Base-by-base conservation (phyloP, 2,797 vertebrate genomes). In the Rhinella marina region DNA sequence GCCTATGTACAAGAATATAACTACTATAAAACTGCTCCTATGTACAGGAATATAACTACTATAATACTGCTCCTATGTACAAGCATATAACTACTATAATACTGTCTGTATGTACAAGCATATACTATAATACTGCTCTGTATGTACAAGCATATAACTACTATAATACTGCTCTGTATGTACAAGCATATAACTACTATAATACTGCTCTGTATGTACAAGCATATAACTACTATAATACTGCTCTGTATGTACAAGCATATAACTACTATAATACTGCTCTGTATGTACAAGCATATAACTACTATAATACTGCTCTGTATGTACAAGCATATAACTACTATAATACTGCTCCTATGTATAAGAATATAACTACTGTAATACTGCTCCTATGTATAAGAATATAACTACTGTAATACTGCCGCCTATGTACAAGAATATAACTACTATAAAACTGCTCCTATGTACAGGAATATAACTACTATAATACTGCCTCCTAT, bases 61-160 rank as follows among this genome's bases (percentile, higher is more conserved):
- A 62, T 62, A 62, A 62, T 62, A 62, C 61, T 62, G 41, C 41
- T 6, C 41, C 41, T 41, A 6, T 41, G 61, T 66, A 66, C 62
- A 27, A 66, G 11, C 29, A 70, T 16, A 70, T 70, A 70, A 27
- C 66, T 70, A 70, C 25, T 72, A 72, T 72, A 41, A 66, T 66
- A 66, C 62, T 27, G 16, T 23, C 3, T 23, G 23, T 64, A 12
- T 64, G 10, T 64, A 64, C 62, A 64, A 64, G 62, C 25, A 64
- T 64, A 64, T 64, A 25, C 62, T 64, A 64, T 64, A 64, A 64
- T 64, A 66, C 62, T 66, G 62, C 12, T 3, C 59, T 21, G 0
- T 66, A 66, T 66, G 13, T 66, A 66, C 62, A 66, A 66, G 62
- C 25, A 66, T 66, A 66, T 66, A 66, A 32, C 27, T 70, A 70